A percentile compares a stretch with the other conserved stretches of the same genome.
These are phyloP conservation scores for Teleogryllus occipitalis DNA, from an alignment of 1,140 invertebrate genomes.

Conservation along the genomic window DNA sequence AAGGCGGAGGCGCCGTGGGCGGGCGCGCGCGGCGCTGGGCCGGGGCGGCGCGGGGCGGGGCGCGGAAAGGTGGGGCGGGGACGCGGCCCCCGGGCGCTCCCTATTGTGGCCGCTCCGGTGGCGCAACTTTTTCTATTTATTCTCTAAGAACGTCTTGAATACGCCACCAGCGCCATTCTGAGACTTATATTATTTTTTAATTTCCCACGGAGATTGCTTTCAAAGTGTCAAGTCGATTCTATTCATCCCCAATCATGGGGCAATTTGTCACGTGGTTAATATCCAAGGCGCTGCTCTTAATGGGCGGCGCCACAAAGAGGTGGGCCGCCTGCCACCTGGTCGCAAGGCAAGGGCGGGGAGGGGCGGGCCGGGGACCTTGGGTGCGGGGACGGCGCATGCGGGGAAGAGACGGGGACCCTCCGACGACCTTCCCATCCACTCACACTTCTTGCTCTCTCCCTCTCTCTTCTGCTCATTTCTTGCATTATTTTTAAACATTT, in stretches of 20 bases:
- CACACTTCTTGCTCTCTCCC: too few relatives aligned
- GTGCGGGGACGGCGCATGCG: too few relatives aligned
- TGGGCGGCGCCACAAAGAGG: not conserved
- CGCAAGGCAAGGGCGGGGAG: not conserved
- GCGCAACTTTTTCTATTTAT: not conserved
- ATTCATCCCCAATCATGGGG: not conserved
- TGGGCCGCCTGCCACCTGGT: not conserved
- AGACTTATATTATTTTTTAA: not conserved
- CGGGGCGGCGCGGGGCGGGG: too few relatives aligned
- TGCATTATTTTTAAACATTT: too few relatives aligned
- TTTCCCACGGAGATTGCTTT: not conserved
- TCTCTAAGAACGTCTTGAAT: not conserved
- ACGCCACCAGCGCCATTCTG: not conserved
- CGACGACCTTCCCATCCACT: too few relatives aligned
- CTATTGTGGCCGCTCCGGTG: not conserved
- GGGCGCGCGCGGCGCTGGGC: too few relatives aligned
- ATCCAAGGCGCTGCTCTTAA: not conserved
- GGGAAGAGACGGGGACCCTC: too few relatives aligned
- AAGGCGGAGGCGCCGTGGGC: not conserved
- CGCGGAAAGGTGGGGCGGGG: too few relatives aligned
- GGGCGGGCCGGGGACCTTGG: too few relatives aligned
- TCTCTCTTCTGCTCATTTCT: too few relatives aligned
- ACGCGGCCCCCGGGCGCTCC: not conserved
- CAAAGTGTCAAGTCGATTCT: slow-evolving; percentile 1
- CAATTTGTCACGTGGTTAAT: not conserved